Percentiles rank a stretch among this genome's conserved stretches.
These are phyloP conservation scores for Tineola bisselliella DNA, from an alignment of 2,888 invertebrate genomes.

Conservation along the genomic window DNA sequence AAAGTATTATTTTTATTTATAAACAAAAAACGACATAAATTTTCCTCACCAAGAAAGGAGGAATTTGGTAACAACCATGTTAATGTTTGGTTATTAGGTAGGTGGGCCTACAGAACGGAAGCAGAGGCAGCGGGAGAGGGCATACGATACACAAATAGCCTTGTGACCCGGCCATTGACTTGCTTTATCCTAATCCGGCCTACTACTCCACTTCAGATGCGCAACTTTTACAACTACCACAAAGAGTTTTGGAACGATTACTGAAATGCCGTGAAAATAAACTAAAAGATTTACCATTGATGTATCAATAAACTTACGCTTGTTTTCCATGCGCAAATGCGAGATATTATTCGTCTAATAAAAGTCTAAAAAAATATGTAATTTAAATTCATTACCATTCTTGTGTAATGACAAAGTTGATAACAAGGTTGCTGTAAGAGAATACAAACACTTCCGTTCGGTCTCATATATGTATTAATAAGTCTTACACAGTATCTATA, in stretches of 20 bases:
- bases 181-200: slow-evolving; percentile 66
- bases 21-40: neutral
- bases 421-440: too few relatives aligned
- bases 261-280: too few relatives aligned
- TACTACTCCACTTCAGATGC: slow-evolving; percentile 58
- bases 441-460: too few relatives aligned
- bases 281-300: too few relatives aligned
- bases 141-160: slow-evolving; percentile 56
- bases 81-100: slow-evolving; percentile 24
- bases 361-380: too few relatives aligned
- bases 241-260: too few relatives aligned
- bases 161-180: slow-evolving; percentile 67
- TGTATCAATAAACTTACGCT: too few relatives aligned
- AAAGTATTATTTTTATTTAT: neutral
- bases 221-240: too few relatives aligned
- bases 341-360: too few relatives aligned
- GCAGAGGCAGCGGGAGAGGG: slow-evolving; percentile 29
- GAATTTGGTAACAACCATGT: neutral
- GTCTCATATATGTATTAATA: neutral
- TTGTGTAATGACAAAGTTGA: too few relatives aligned
- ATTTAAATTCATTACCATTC: too few relatives aligned
- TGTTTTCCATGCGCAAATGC: too few relatives aligned
- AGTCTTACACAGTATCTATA: neutral
- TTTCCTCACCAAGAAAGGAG: neutral
- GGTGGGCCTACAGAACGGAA: slow-evolving; percentile 35